Evolutionary conservation across 2,888 invertebrate genomes (phyloP), one percentile per base, ranked within the genome.

Genomic region (Campaea margaritaria): DNA sequence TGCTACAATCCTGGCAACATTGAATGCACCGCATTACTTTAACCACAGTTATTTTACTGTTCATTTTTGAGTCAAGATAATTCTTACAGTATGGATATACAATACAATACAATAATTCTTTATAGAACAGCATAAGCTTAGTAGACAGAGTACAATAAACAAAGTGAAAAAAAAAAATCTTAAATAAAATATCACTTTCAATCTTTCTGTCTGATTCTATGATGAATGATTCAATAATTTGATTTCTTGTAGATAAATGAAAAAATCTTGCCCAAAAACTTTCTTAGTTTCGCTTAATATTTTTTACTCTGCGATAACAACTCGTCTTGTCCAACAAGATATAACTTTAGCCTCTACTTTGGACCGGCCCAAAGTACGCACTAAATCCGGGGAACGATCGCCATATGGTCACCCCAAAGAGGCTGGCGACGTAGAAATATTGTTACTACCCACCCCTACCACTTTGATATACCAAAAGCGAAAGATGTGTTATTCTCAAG

Each of bases 331-430:
- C 13, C 43, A 38, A 39, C 16, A 36, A 42, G 43, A 58, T 13
- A 51, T 58, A 58, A 58, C 46, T 58, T 36, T 16, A 34, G 36
- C 28, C 47, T 42, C 14, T 21, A 38, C 46, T 45, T 38, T 15
- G 51, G 12, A n/a, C 16, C 27, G n/a, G 15, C 28, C 52, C 13
- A 14, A 39, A 52, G 38, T 43, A 39, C 43, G 43, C 43, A 36
- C 52, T 58, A 58, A 58, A 52, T 58, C 42, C 47, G 12, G 27
- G 13, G 16, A 58, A 52, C 43, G 42, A 27, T 11, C 47, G 15
- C 38, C 52, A 9, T 48, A 44, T 52, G 58, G 58, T 52, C 43
- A 48, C 47, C 47, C 43, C 43, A 47, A 38, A 28, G 47, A 51
- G 39, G 36, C 34, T 15, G 38, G 36, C 47, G 43, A 58, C 58